A percentile compares a stretch with the other conserved stretches of the same genome.
These are phyloP conservation scores for Phocoena sinus DNA, from an alignment of 2,113 vertebrate genomes.

Conservation along the genomic window DNA sequence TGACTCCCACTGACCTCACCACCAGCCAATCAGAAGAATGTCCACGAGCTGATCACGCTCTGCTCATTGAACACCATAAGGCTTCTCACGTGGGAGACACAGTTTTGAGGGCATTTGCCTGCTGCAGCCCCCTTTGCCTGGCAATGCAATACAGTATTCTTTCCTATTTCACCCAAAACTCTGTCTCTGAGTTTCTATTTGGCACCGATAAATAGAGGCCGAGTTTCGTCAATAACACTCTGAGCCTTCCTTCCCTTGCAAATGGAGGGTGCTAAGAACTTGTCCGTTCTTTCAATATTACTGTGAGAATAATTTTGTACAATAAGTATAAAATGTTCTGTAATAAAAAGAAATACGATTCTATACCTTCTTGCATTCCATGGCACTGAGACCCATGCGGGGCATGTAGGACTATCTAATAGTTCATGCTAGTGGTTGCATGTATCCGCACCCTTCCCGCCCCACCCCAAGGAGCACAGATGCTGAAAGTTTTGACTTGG, in stretches of 20 bases:
- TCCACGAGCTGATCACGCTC: background rate
- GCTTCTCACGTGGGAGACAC: background rate
- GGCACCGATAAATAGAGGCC: too few relatives aligned
- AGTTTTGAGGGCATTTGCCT: background rate
- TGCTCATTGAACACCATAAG: background rate
- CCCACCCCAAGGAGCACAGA: background rate
- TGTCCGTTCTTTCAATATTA: background rate
- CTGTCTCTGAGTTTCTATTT: too few relatives aligned
- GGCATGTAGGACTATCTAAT: background rate
- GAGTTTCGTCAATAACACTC: background rate
- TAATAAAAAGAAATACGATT: background rate
- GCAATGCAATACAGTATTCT: background rate
- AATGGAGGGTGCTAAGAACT: background rate
- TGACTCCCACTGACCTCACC: background rate
- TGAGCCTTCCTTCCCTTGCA: background rate
- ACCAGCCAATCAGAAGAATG: background rate
- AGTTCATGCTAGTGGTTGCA: background rate
- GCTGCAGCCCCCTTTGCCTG: background rate
- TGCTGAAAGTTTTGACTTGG: background rate
- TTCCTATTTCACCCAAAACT: too few relatives aligned
- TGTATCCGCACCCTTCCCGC: background rate
- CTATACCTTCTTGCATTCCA: background rate
- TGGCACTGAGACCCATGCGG: background rate
- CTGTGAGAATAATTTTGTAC: background rate
- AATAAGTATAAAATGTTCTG: background rate